phyloP scores from a whole-genome alignment of 2,113 vertebrate species.

The Oenanthe melanoleuca region DNA sequence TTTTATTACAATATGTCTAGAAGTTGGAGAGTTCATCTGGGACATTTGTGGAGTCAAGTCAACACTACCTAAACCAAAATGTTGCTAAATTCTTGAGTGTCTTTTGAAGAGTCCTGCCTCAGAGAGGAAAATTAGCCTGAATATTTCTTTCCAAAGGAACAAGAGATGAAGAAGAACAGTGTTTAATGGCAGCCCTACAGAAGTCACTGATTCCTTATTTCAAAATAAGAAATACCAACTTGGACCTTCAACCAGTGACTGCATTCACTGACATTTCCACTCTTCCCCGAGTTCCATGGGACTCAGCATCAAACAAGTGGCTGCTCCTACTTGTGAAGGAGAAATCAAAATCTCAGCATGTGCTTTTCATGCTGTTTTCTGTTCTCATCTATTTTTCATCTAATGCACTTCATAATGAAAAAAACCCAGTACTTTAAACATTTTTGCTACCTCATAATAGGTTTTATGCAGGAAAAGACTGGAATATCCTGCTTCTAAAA shows the following conservation, averaged over 20 bases:
- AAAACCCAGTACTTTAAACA: neutral
- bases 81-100: no score
- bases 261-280: neutral
- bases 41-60: no score
- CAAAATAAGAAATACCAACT: neutral
- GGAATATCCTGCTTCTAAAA: neutral
- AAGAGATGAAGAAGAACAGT: neutral
- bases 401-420: neutral
- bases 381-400: neutral
- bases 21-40: no score
- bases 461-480: neutral
- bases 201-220: neutral
- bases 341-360: neutral
- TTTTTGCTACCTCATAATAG: neutral
- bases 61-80: no score
- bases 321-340: neutral
- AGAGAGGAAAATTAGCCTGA: neutral
- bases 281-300: neutral
- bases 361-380: neutral
- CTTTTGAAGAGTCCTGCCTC: neutral
- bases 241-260: fast-evolving
- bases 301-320: neutral
- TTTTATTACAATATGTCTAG: neutral
- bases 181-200: no score
- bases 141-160: neutral